These are phyloP conservation scores for Physella acuta DNA, from an alignment of 1,140 invertebrate species.

Conservation along the genomic window DNA sequence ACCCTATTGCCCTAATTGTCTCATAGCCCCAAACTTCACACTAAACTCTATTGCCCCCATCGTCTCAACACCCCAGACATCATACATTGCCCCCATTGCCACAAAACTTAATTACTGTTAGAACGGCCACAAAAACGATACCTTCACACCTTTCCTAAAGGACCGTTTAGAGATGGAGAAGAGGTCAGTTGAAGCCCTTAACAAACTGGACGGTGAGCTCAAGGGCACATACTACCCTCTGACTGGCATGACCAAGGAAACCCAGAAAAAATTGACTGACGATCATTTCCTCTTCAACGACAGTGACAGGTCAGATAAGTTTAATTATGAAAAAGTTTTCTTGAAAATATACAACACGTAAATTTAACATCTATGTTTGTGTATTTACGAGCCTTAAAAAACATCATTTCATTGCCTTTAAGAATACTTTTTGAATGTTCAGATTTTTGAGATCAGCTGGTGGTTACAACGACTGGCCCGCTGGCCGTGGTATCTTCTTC, in stretches of 20 bases:
- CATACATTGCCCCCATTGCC: too few relatives aligned
- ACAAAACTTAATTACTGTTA: too few relatives aligned
- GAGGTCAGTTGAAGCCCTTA: conserved; percentile 39
- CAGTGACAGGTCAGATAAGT: conserved; percentile 9
- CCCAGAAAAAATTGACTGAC: conserved; percentile 42
- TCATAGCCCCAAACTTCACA: background rate
- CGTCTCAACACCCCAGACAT: too few relatives aligned
- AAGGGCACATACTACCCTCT: conserved; percentile 53
- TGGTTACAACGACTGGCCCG: conserved; percentile 89
- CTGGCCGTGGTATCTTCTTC: conserved; percentile 91
- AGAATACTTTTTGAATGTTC: too few relatives aligned
- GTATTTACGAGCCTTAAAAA: too few relatives aligned
- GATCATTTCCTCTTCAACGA: conserved; percentile 54
- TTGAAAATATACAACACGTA: too few relatives aligned
- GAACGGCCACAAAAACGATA: too few relatives aligned
- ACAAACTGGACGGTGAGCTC: conserved; percentile 41
- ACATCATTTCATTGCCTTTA: too few relatives aligned
- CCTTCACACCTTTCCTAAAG: conserved; percentile 29
- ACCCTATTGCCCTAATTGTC: background rate
- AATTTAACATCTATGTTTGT: too few relatives aligned
- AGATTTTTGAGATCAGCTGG: conserved; percentile 46
- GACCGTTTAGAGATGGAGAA: conserved; percentile 48
- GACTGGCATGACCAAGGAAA: conserved; percentile 43
- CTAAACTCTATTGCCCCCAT: too few relatives aligned
- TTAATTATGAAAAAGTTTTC: too few relatives aligned